Percentiles rank a stretch among this genome's conserved stretches.
Evolutionary conservation across 2,888 invertebrate species (phyloP).

Genomic region (Eledone cirrhosa): DNA sequence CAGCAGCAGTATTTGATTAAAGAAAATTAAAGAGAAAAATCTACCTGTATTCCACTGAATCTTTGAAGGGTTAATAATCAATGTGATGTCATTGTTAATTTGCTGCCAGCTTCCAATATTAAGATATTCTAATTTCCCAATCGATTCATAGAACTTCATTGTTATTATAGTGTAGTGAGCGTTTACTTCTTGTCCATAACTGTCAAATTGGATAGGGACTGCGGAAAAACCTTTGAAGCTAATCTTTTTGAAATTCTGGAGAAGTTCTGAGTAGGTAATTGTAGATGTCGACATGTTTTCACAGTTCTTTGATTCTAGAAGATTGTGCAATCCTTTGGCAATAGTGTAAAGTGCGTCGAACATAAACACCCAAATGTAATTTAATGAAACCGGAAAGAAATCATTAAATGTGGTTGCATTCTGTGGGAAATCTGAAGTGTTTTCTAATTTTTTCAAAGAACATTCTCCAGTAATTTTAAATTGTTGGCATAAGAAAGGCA

Average conservation of each 20-base stretch:
- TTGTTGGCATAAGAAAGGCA: background rate
- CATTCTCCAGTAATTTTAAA: background rate
- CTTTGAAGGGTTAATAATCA: background rate
- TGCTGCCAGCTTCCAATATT: too few species aligned
- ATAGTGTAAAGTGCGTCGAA: background rate
- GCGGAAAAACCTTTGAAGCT: too few species aligned
- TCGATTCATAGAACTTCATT: too few species aligned
- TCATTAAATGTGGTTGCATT: background rate
- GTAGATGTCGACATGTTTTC: too few species aligned
- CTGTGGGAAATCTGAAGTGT: background rate
- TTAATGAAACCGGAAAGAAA: background rate
- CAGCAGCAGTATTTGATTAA: background rate
- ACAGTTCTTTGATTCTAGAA: background rate
- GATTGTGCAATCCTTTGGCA: background rate
- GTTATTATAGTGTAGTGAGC: too few species aligned
- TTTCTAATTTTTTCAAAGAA: background rate
- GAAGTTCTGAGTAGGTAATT: too few species aligned
- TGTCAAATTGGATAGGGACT: too few species aligned
- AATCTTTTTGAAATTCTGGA: too few species aligned
- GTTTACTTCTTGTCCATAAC: too few species aligned
- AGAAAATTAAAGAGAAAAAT: background rate
- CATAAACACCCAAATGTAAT: background rate
- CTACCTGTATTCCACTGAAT: conserved; percentile 15
- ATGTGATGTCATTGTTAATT: too few species aligned
- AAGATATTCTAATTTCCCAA: too few species aligned